A percentile compares a stretch with the other conserved stretches of the same genome.
phyloP scores from a whole-genome alignment of 2,888 invertebrate genomes.

The Parelbella ahira region DNA sequence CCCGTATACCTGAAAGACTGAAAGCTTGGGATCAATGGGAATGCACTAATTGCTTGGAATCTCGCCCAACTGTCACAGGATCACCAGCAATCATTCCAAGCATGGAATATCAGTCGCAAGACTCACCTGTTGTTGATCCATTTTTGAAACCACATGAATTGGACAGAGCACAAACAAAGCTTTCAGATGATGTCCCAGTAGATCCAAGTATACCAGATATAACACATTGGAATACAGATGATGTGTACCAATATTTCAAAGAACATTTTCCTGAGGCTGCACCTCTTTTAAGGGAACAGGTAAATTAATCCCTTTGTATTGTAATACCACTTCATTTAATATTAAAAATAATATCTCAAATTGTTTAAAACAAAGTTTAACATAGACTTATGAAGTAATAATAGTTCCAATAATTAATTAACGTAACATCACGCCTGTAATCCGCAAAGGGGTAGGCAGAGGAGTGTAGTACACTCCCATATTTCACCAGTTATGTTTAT shows the following conservation, averaged over 20 bases:
- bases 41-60: slow-evolving; percentile 83
- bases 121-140: slow-evolving; percentile 53
- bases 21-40: slow-evolving; percentile 85
- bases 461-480: too few relatives aligned
- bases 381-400: too few relatives aligned
- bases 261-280: slow-evolving; percentile 90
- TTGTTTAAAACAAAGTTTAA: too few relatives aligned
- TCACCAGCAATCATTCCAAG: slow-evolving; percentile 59
- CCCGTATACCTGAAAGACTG: slow-evolving; percentile 80
- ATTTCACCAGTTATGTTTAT: too few relatives aligned
- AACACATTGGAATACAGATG: slow-evolving; percentile 89
- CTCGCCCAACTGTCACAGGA: slow-evolving; percentile 54
- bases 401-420: too few relatives aligned
- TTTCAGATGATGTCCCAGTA: slow-evolving; percentile 66
- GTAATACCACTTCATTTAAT: too few relatives aligned
- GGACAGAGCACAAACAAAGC: slow-evolving; percentile 62
- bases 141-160: slow-evolving; percentile 71
- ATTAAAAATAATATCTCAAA: too few relatives aligned
- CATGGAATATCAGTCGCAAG: slow-evolving; percentile 48
- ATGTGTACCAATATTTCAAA: slow-evolving; percentile 90
- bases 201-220: slow-evolving; percentile 89
- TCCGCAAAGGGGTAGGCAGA: too few relatives aligned
- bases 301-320: too few relatives aligned
- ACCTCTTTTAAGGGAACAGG: slow-evolving; percentile 90
- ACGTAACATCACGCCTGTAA: too few relatives aligned